Percentiles rank a stretch among this genome's conserved stretches.
Evolutionary conservation across 2,113 vertebrate species (phyloP).

Genomic region (Pelodiscus sinensis): DNA sequence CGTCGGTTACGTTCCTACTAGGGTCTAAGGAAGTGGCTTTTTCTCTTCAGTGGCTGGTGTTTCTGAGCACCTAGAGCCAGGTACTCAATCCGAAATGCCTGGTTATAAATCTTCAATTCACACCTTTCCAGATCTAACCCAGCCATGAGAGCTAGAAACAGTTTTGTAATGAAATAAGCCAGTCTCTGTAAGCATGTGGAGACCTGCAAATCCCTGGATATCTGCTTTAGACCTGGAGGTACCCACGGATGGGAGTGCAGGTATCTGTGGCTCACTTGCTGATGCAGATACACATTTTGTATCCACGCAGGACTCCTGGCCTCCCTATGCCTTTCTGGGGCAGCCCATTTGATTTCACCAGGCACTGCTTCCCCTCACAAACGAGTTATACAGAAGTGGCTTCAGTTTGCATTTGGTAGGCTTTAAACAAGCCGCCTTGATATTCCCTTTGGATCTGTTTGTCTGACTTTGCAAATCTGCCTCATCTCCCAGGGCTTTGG

Average conservation of each 20-base stretch:
- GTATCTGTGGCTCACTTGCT: too few relatives aligned
- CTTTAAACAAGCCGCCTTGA: not conserved
- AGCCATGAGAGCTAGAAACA: not conserved
- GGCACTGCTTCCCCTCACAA: not conserved
- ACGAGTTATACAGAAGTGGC: not conserved
- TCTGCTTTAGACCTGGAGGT: too few relatives aligned
- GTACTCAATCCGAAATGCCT: not conserved
- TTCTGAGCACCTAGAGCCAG: not conserved
- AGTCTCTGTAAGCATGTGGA: not conserved
- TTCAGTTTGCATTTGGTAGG: not conserved
- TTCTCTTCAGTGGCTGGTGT: not conserved
- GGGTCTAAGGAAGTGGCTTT: not conserved
- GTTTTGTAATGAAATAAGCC: not conserved
- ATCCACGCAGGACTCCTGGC: not conserved
- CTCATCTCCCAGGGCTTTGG: not conserved
- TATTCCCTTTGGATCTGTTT: not conserved
- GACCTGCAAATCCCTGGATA: too few relatives aligned
- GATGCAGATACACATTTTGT: too few relatives aligned
- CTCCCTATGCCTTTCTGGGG: not conserved
- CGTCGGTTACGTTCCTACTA: not conserved
- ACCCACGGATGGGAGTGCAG: too few relatives aligned
- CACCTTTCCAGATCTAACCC: not conserved
- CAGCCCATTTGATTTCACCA: not conserved
- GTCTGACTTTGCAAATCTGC: not conserved
- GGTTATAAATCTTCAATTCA: not conserved